phyloP scores from a whole-genome alignment of 2,888 invertebrate genomes.

The Cordilura impudica region DNA sequence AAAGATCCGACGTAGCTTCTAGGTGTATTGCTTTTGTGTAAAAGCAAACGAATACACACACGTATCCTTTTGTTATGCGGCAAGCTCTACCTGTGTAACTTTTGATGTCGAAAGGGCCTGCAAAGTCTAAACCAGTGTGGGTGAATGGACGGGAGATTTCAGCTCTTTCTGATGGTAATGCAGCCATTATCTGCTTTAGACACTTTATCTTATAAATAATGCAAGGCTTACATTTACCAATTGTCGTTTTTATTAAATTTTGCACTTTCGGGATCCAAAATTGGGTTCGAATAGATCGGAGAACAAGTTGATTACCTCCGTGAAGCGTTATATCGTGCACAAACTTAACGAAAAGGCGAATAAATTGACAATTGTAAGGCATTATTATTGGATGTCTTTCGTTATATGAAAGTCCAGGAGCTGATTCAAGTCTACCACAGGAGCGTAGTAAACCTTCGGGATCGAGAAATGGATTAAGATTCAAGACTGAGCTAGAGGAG shows the following conservation, averaged over 20 bases:
- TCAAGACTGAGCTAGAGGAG: conserved; percentile 30
- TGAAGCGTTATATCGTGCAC: background rate
- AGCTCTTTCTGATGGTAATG: background rate
- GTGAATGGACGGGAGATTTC: conserved; percentile 10
- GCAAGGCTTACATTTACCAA: background rate
- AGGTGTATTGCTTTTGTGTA: too few species aligned
- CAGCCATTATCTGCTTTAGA: background rate
- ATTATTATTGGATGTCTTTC: conserved; percentile 7
- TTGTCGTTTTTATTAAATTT: background rate
- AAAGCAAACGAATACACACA: conserved; percentile 2
- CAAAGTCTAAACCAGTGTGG: background rate
- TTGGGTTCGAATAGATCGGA: background rate
- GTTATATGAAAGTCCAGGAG: conserved; percentile 7
- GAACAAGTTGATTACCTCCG: conserved; percentile 15
- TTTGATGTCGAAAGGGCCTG: conserved; percentile 4
- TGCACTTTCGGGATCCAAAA: conserved; percentile 3
- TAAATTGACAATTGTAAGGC: conserved; percentile 1
- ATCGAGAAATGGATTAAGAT: conserved; percentile 22
- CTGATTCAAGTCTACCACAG: conserved; percentile 26
- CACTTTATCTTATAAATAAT: background rate
- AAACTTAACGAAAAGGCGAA: background rate
- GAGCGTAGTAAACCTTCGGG: conserved; percentile 16
- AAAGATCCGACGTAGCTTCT: background rate
- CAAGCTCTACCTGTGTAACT: conserved; percentile 1
- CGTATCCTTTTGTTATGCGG: background rate